phyloP scores from a whole-genome alignment of 2,113 vertebrate genomes.

The Budorcas taxicolor region DNA sequence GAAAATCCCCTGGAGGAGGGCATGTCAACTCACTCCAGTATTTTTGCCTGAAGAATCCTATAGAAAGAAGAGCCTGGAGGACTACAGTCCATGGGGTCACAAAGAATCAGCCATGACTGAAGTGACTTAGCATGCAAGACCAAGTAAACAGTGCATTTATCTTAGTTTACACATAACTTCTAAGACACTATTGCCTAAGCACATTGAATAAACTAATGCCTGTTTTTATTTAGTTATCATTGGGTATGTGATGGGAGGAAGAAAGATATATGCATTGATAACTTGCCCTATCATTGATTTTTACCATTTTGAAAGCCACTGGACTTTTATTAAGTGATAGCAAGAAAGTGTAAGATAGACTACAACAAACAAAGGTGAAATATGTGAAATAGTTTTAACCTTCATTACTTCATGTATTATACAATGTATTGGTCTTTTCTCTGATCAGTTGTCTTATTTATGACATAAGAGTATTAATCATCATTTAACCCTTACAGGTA shows the following conservation, averaged over 20 bases:
- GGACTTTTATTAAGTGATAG: neutral
- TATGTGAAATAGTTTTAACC: neutral
- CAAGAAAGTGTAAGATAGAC: neutral
- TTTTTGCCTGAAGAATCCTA: neutral
- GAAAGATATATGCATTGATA: neutral
- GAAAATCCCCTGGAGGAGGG: neutral
- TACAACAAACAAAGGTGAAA: neutral
- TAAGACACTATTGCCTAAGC: neutral
- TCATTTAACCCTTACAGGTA: neutral
- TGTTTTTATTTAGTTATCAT: neutral
- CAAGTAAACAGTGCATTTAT: neutral
- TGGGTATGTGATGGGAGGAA: neutral
- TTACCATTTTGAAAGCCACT: neutral
- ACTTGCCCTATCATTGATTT: neutral
- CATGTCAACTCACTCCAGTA: neutral
- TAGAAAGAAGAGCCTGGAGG: neutral
- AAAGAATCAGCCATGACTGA: neutral
- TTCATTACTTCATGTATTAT: neutral
- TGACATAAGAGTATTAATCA: neutral
- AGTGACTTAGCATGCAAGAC: fast-evolving
- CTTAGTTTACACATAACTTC: neutral
- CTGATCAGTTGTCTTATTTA: neutral
- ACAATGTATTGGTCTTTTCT: neutral
- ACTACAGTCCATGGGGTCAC: neutral
- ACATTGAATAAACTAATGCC: neutral